Evolutionary conservation across 1,140 invertebrate species (phyloP), one percentile per base, ranked within the genome.

Genomic region (Drosophila virilis): DNA sequence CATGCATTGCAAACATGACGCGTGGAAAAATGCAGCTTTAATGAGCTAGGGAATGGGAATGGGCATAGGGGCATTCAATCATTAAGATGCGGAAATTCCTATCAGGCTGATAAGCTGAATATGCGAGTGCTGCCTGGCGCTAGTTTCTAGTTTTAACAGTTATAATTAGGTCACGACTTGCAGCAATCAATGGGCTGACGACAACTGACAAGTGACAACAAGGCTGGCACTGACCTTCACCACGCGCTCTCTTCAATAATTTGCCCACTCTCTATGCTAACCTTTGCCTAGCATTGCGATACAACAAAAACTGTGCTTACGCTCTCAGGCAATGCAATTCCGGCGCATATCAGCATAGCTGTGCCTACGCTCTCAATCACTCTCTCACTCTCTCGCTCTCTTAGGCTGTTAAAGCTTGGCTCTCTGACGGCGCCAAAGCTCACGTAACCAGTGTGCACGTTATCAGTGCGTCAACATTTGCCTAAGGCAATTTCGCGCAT

Each of bases 391-490:
- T 43, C 9, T 32, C n/a, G 9, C 55, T 33, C 4, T 8, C 40
- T 45, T 54, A 10, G 13, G 32, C 51, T 46, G 65, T 65, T 52
- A 22, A 60, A 54, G 70, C 59, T 74, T 50, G 48, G 9, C 52
- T 66, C 52, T 38, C 12, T 54, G 33, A 2, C 28, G 64, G 45
- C 52, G 46, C 38, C 65, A 67, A 77, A 67, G 64, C 72, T 62
- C 62, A 71, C 72, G 76, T 74, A 77, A 74, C 70, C 37, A 40
- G 12, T 55, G 40, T 55, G 64, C 60, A 48, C 48, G 74, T 80
- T 77, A 77, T 77, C 69, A 73, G 69, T 73, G 62, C 83, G 78
- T 83, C 83, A 89, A 75, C 74, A 71, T 78, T 60, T 79, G 61
- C 32, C 45, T 42, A 55, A 55, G 10, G 43, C 59, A 22, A 54